Base-by-base conservation (phyloP, 1,140 invertebrate species). In the Leptinotarsa undecemlineata region DNA sequence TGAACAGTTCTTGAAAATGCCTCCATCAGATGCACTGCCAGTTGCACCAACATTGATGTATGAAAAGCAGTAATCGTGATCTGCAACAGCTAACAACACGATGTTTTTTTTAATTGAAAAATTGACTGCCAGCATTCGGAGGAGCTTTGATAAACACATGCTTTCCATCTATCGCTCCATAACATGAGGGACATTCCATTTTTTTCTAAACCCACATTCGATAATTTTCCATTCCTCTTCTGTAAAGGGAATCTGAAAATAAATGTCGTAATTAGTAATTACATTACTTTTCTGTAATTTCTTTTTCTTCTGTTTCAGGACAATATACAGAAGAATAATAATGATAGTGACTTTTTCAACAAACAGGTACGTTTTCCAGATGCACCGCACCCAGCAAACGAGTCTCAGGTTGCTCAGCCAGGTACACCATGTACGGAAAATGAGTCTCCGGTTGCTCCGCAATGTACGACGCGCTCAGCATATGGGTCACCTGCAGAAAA, bases 151-250 rank as follows among this genome's bases (percentile, higher is more conserved):
- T 76, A 63, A 57, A 33, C 64, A 84, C 77, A 71, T 85, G 83
- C 70, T 85, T 85, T 21, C 82, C 84, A 76, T 86, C 85, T 21
- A 87, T 57, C 17, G 85, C 81, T 8, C 85, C 67, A 17, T 71
- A 19, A 64, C 61, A 74, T 23, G 51, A 4, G 66, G 66, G 0
- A 69, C 68, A 15, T 69, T 61, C 67, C 73, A 74, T 42, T 71
- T 75, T 71, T 33, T 21, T 68, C 21, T 33, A 26, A 64, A 64
- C 4, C 21, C 62, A n/a, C 20, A 17, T 64, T 64, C 23, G 20
- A 64, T 64, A n/a, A n/a, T 23, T 64, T 20, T 20, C 62, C 62
- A 23, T 15, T 64, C 62, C 20, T 64, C 62, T 64, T 14, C 20
- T n/a, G 62, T 64, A 21, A 8, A 64, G 20, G n/a, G 62, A n/a